Percentiles rank a stretch among this genome's conserved stretches.
phyloP scores from a whole-genome alignment of 2,888 invertebrate genomes.

The Junonia oenone region DNA sequence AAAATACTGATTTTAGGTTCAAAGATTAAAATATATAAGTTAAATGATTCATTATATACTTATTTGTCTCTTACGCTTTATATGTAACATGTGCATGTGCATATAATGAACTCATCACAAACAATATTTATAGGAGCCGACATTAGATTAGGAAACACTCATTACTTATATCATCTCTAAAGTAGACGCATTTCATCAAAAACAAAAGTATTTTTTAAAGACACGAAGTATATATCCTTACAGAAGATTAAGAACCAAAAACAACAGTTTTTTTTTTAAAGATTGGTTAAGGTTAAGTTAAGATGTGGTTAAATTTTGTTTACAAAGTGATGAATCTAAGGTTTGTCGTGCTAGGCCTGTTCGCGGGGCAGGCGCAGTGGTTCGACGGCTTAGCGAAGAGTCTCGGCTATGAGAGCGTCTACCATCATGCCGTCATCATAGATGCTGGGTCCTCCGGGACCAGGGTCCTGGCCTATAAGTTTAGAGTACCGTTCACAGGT shows the following conservation, averaged over 20 bases:
- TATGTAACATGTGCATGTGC: not conserved
- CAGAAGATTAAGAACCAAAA: too few species aligned
- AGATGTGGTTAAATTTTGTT: not conserved
- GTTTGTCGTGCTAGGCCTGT: conserved; percentile 60
- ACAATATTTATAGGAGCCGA: not conserved
- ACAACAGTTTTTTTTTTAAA: too few species aligned
- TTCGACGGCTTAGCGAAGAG: conserved; percentile 86
- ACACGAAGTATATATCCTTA: too few species aligned
- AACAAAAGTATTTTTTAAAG: too few species aligned
- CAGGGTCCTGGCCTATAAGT: conserved; percentile 89
- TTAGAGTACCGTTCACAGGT: conserved; percentile 88
- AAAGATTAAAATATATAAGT: not conserved
- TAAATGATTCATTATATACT: not conserved
- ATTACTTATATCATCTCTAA: not conserved
- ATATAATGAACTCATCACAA: not conserved
- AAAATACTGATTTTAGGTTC: too few species aligned
- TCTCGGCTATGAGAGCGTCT: conserved; percentile 82
- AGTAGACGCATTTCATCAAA: not conserved
- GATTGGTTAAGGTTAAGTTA: too few species aligned
- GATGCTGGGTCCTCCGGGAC: conserved; percentile 97
- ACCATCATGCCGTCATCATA: conserved; percentile 89
- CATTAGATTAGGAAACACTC: not conserved
- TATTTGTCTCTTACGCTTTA: not conserved
- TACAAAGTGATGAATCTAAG: not conserved
- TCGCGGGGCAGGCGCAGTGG: conserved; percentile 80